These are phyloP conservation scores for Thysanoteuthis rhombus DNA, from an alignment of 2,888 invertebrate genomes.

Conservation along the genomic window DNA sequence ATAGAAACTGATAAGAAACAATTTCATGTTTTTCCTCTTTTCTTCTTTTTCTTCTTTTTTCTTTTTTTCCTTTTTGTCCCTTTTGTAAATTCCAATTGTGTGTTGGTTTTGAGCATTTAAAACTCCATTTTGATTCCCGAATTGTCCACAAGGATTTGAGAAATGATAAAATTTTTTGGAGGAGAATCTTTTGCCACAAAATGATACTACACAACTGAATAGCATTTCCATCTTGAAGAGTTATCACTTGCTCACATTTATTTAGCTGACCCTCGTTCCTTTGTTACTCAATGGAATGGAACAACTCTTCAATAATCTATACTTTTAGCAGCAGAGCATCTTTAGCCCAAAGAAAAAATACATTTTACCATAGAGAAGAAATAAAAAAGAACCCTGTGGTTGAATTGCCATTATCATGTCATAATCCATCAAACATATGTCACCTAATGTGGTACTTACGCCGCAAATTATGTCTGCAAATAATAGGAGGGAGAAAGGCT, in stretches of 20 bases:
- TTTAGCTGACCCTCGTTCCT: neutral
- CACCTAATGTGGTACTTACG: too few relatives aligned
- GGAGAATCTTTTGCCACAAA: neutral
- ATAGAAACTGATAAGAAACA: neutral
- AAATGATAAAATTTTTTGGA: neutral
- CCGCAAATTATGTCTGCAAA: too few relatives aligned
- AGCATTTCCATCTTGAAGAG: neutral
- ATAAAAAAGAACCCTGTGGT: neutral
- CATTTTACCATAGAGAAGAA: neutral
- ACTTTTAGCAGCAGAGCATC: neutral
- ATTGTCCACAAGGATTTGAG: neutral
- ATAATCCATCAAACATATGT: too few relatives aligned
- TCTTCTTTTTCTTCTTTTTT: too few relatives aligned
- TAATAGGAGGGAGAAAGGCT: too few relatives aligned
- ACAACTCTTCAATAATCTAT: neutral
- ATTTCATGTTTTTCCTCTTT: too few relatives aligned
- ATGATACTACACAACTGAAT: neutral
- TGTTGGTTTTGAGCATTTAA: neutral
- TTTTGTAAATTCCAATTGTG: neutral
- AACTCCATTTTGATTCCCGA: neutral
- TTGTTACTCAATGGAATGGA: neutral
- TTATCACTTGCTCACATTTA: neutral
- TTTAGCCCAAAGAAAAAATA: too few relatives aligned
- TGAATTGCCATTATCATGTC: too few relatives aligned
- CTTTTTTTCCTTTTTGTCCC: too few relatives aligned